A percentile compares a stretch with the other conserved stretches of the same genome.
Conservation (phyloP, 2,113 vertebrate genomes). For the Salvelinus sp. region DNA sequence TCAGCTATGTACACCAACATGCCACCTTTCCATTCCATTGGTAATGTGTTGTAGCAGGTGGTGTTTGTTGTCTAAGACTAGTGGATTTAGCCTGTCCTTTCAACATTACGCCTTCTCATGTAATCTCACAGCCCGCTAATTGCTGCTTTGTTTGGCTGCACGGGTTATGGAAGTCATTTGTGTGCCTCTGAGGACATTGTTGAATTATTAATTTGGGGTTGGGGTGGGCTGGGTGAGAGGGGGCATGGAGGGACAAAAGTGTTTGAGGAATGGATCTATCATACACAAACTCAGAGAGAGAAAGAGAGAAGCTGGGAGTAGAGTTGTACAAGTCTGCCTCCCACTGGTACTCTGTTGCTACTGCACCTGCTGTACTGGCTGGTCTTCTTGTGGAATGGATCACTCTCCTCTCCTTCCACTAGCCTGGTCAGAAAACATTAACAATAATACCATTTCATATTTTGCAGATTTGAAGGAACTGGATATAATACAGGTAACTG, state of each 20-base stretch:
- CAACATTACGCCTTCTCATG: neutral
- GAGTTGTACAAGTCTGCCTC: slow-evolving; percentile 32
- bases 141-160: neutral
- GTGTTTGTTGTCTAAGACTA: neutral
- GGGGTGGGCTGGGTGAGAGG: no score
- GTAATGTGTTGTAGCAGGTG: neutral
- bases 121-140: neutral
- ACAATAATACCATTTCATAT: no score
- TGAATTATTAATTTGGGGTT: neutral
- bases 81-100: neutral
- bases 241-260: neutral
- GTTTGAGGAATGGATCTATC: no score
- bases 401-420: neutral
- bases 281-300: no score
- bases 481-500: no score
- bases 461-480: no score
- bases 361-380: neutral
- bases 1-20: no score
- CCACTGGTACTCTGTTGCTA: slow-evolving; percentile 18
- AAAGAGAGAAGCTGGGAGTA: neutral
- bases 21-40: no score
- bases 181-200: neutral
- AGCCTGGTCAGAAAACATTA: no score
- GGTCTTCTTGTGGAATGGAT: no score
- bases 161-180: neutral